Evolutionary conservation across 1,140 invertebrate species (phyloP).

Genomic region (Papilio machaon): DNA sequence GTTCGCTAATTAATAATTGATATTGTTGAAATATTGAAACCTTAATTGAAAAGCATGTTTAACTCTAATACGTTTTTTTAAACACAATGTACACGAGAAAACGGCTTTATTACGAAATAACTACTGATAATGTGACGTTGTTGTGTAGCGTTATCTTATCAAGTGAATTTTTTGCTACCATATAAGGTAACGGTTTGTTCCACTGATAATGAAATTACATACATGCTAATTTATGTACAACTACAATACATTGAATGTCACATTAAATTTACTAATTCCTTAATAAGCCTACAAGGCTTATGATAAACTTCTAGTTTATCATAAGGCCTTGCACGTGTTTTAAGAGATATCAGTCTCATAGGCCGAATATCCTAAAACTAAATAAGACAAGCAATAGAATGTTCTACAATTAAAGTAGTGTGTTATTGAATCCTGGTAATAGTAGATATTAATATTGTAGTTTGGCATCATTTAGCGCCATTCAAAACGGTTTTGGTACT

Average conservation of each 20-base stretch:
- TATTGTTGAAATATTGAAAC: background rate
- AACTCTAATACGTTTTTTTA: too few species aligned
- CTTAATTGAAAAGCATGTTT: too few species aligned
- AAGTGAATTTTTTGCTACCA: slow-evolving; percentile 53
- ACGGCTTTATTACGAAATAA: slow-evolving; percentile 1
- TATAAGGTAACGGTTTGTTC: slow-evolving; percentile 56
- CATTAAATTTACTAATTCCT: slow-evolving; percentile 5
- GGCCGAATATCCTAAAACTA: background rate
- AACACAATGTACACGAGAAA: background rate
- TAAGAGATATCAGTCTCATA: background rate
- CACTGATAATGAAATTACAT: slow-evolving; percentile 41
- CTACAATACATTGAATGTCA: background rate
- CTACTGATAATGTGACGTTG: background rate
- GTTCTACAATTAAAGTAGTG: background rate
- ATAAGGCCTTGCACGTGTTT: background rate
- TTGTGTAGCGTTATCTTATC: slow-evolving; percentile 48
- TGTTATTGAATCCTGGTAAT: background rate
- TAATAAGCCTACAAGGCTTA: background rate
- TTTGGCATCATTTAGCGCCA: background rate
- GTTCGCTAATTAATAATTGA: background rate
- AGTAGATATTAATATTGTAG: too few species aligned
- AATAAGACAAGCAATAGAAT: background rate
- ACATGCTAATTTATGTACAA: slow-evolving; percentile 25
- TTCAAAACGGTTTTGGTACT: background rate
- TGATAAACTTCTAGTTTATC: background rate